Evolutionary conservation across 1,140 invertebrate genomes (phyloP), one percentile per base, ranked within the genome.

Genomic region (Drosophila mayri): DNA sequence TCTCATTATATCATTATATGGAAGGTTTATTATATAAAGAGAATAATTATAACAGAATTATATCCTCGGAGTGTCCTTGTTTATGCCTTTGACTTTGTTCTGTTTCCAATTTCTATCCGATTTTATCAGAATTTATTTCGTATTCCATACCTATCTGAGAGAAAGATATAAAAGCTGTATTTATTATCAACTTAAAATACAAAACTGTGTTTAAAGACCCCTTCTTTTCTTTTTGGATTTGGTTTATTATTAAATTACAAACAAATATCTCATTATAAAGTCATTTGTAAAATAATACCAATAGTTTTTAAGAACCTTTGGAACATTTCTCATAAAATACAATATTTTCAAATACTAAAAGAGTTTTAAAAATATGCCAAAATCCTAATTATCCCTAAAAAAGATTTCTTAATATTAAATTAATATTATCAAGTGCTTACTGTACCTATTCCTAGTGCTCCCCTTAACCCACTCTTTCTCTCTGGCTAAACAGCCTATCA

Each of bases 401-500:
- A 20, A 14, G 9, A 35, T 14, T 20, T 10, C 18, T 37, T 9
- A 5, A 3, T 10, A 28, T 4, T 3, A 3, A 8, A 3, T 40
- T 11, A 4, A 4, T 1, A 5, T 9, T 10, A 2, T 0, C 25
- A 18, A 70, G 32, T 55, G 8, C 32, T 22, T 61, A 59, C 73
- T 76, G 52, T 76, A 38, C 40, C 10, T 3, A 20, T 41, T n/a
- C 14, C 22, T 40, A 37, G 10, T 22, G 41, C 37, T 43, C 54
- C 52, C 28, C 16, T 10, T 14, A 74, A 22, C 18, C 38, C 54
- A 38, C 66, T 25, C 64, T 35, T 12, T 37, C n/a, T 41, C 38
- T 18, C 7, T 43, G n/a, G 30, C 52, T 49, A 71, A 55, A 70
- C 65, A 60, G 67, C 70, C 70, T 72, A 80, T 84, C 76, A 83